These are phyloP conservation scores for Liasis olivaceus DNA, from an alignment of 2,797 vertebrate genomes.

Conservation along the genomic window DNA sequence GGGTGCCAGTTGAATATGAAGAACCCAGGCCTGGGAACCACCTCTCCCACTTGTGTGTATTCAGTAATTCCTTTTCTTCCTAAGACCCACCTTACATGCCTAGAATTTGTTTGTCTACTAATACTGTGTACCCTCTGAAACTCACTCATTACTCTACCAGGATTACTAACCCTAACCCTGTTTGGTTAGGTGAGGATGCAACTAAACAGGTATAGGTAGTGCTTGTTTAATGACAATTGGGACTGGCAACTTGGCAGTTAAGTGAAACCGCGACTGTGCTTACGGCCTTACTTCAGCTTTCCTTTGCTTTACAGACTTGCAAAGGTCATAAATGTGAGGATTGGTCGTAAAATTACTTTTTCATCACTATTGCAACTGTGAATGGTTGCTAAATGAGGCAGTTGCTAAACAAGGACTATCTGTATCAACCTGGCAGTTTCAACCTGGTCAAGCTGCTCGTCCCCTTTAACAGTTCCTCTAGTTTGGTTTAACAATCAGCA, in stretches of 20 bases:
- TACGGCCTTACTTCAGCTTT: neutral
- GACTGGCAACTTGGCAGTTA: neutral
- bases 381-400: neutral
- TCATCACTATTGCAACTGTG: neutral
- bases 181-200: too few relatives aligned
- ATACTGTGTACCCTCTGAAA: slow-evolving; percentile 45
- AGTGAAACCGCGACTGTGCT: neutral
- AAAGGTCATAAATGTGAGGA: neutral
- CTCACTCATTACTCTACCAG: neutral
- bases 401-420: neutral
- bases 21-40: neutral
- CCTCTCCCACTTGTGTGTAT: neutral
- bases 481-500: slow-evolving; percentile 49
- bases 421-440: slow-evolving; percentile 30
- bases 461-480: slow-evolving; percentile 10
- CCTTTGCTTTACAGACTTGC: neutral
- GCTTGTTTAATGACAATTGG: neutral
- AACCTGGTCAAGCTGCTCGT: slow-evolving; percentile 55
- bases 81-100: neutral
- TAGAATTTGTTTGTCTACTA: neutral
- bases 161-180: neutral
- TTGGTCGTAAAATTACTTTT: neutral
- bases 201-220: slow-evolving; percentile 10
- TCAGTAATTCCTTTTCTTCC: neutral
- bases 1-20: neutral